Evolutionary conservation across 2,888 invertebrate genomes (phyloP), one percentile per base, ranked within the genome.

Genomic region (Brachyptera putata): DNA sequence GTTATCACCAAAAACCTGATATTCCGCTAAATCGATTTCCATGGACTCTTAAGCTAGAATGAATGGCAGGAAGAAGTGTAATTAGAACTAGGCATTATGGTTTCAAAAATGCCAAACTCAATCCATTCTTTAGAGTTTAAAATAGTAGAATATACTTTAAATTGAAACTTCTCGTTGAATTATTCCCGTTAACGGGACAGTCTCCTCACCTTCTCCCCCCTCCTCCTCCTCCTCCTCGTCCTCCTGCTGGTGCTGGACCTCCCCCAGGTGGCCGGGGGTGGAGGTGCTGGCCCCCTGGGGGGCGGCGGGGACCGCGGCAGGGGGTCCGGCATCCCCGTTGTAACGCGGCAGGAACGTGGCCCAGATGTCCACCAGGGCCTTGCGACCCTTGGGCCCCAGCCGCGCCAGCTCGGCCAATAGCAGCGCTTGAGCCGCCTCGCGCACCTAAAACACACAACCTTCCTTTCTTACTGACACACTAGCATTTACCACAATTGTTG

Each of bases 361-460:
- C 99, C 99, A 99, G 69, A 88, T 87, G 74, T 98, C 96, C 0
- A 99, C 93, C 18, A 99, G 77, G 0, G 86, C 81, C 75, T 96
- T 94, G 16, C 98, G 84, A 0, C 98, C 98, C 70, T 92, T 92
- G 0, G 90, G 84, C 0, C 94, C 94, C 70, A 95, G 81, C 58
- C 94, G 82, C 63, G 89, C 85, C 25, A 99, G 78, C 76, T 99
- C 99, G 0, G 98, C 95, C 13, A 98, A 78, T 0, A 99, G 78
- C 26, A 99, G 78, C 9, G 97, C 96, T 71, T 99, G 99, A 0
- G 97, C 92, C 0, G 98, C 98, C 75, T 98, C 96, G 3, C 99
- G 80, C 34, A 87, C 82, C 82, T 84, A 63, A 43, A n/a, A 53
- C 56, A 58, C n/a, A 34, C 7, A 13, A 34, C n/a, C n/a, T n/a